Evolutionary conservation across 2,888 invertebrate genomes (phyloP), one percentile per base, ranked within the genome.

Genomic region (Petrolisthes manimaculis): DNA sequence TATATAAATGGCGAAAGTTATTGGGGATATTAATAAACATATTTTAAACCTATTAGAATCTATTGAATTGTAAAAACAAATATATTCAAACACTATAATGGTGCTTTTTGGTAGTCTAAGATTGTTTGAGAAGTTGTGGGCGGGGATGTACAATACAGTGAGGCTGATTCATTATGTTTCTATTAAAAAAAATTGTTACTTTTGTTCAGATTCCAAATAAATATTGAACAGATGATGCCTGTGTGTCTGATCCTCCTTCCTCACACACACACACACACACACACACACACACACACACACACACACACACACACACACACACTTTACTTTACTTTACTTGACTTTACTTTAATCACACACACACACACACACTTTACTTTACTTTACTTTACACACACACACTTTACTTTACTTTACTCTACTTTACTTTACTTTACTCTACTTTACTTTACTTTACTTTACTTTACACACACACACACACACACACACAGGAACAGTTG

Each of bases 121-220:
- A 83, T 87, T 82, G 71, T 82, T 86, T 74, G 51, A 82, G 81
- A 67, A 75, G 75, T 81, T 85, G 14, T 86, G 86, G 74, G 86
- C 56, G 86, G 86, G 86, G 74, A 77, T 78, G 77, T 84, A 84
- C 77, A 82, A 21, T 75, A 61, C 21, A 51, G 75, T 86, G 82
- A 80, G 86, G 82, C 80, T 71, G 61, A 75, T 82, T 74, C 86
- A 51, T 86, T 86, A 83, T 79, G 83, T 83, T 87, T 87, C 53
- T 71, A 61, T 55, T 71, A 61, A 56, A 82, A 82, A 83, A 79
- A 78, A 83, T 71, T 78, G 75, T 87, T 87, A 56, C 78, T 87
- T 87, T 87, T 83, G 83, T 87, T 84, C 87, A 87, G 80, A 87
- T 87, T 87, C 87, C 83, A 87, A 86, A 87, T 87, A 87, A 87